Conservation (phyloP, 2,888 invertebrate genomes). For the Strigamia maritima region DNA sequence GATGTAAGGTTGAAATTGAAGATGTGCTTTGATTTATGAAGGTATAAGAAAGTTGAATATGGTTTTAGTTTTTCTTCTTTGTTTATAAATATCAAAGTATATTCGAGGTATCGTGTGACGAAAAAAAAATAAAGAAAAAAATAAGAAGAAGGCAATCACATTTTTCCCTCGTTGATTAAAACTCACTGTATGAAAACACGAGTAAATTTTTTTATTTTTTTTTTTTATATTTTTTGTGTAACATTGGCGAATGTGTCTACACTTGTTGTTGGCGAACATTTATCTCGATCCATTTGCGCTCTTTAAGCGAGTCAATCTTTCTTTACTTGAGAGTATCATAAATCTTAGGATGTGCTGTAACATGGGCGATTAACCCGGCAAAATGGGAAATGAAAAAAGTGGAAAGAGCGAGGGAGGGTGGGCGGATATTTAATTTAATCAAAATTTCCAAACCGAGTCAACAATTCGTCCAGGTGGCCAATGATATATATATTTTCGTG, state of each 20-base stretch:
- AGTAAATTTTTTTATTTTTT: background rate
- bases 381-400: background rate
- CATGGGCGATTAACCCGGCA: conserved; percentile 1
- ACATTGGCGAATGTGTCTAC: background rate
- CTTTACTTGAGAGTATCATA: conserved; percentile 10
- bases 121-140: too few relatives aligned
- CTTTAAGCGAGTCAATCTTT: conserved; percentile 1
- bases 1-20: background rate
- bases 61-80: background rate
- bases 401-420: background rate
- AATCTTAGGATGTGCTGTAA: conserved; percentile 5
- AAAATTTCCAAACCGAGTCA: background rate
- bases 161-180: too few relatives aligned
- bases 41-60: background rate
- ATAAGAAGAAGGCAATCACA: too few relatives aligned
- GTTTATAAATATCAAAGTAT: background rate
- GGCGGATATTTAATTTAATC: background rate
- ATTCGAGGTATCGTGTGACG: background rate
- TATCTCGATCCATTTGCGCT: background rate
- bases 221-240: background rate
- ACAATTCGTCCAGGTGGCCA: too few relatives aligned
- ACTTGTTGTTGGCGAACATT: background rate
- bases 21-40: conserved; percentile 9
- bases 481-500: too few relatives aligned
- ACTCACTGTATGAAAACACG: too few relatives aligned